phyloP scores from a whole-genome alignment of 2,113 vertebrate genomes.

The Anarrhichthys ocellatus region DNA sequence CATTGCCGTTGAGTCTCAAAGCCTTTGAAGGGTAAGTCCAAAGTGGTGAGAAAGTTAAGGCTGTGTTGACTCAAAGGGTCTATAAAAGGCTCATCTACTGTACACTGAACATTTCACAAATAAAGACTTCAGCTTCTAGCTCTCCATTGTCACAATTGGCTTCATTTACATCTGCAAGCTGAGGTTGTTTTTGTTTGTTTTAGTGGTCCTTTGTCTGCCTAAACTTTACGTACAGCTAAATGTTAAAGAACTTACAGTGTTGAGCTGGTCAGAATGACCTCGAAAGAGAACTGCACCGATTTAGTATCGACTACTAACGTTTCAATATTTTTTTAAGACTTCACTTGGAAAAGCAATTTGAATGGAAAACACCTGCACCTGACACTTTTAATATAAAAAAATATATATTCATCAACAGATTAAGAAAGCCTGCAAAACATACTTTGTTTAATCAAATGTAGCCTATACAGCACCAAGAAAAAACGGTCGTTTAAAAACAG shows the following conservation, averaged over 20 bases:
- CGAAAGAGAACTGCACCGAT: neutral
- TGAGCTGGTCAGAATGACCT: neutral
- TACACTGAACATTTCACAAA: neutral
- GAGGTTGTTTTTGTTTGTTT: neutral
- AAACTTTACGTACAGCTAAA: neutral
- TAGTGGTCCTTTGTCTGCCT: neutral
- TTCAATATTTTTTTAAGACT: too few relatives aligned
- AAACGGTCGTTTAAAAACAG: neutral
- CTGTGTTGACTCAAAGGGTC: neutral
- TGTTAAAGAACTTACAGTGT: neutral
- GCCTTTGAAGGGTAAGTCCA: too few relatives aligned
- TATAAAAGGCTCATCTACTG: neutral
- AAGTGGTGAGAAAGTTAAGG: neutral
- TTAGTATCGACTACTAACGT: neutral
- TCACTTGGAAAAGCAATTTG: neutral
- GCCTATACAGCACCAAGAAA: conserved; percentile 6
- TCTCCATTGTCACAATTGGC: neutral
- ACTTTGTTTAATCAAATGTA: conserved; percentile 12
- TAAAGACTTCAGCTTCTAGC: neutral
- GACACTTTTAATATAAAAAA: neutral
- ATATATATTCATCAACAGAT: neutral
- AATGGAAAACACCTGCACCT: neutral
- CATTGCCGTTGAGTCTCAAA: too few relatives aligned
- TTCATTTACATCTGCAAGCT: neutral
- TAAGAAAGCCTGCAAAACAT: neutral